Base-by-base conservation (phyloP, 2,888 invertebrate genomes). In the Harpalus rubripes region DNA sequence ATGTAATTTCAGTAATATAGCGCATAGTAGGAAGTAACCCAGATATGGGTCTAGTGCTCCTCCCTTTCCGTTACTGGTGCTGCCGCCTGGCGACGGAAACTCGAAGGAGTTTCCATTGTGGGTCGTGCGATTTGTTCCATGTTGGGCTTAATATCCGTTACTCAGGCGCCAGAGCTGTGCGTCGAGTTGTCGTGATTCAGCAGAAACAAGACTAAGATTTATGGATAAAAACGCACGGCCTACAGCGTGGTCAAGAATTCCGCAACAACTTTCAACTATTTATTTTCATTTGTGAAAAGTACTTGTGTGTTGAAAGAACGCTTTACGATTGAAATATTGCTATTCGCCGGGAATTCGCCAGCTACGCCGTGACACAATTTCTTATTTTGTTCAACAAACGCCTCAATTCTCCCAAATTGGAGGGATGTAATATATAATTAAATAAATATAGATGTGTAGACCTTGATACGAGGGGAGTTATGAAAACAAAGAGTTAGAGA, bases 301-400 rank as follows among this genome's bases (percentile, higher is more conserved):
- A 81, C 81, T 81, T 26, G 65, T 56, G 65, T 26, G 81, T 56
- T 81, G 81, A 81, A 63, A 56, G 81, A 81, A 81, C 81, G 81
- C 68, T 81, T 81, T 81, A 56, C 81, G 68, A 81, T 81, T 81
- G 81, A 81, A 81, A 81, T 81, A 81, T 81, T 81, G 68, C 65
- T 22, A 16, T 32, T 78, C 22, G 39, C 72, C 12, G 26, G 12
- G 39, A 72, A 72, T 41, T 39, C 72, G 72, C 41, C 32, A 22
- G 2, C 6, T 15, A 41, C 39, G 12, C 15, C 41, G 16, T n/a
- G n/a, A 72, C 72, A 72, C 41, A 41, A 32, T 41, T 72, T 72
- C 72, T 72, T 72, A 16, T 72, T 72, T 44, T 41, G n/a, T 7
- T 41, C 12, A 15, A 72, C 72, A 72, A 72, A 32, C 41, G 10